A percentile compares a stretch with the other conserved stretches of the same genome.
These are phyloP conservation scores for Drosophila seguyi DNA, from an alignment of 1,140 invertebrate genomes.

Conservation along the genomic window DNA sequence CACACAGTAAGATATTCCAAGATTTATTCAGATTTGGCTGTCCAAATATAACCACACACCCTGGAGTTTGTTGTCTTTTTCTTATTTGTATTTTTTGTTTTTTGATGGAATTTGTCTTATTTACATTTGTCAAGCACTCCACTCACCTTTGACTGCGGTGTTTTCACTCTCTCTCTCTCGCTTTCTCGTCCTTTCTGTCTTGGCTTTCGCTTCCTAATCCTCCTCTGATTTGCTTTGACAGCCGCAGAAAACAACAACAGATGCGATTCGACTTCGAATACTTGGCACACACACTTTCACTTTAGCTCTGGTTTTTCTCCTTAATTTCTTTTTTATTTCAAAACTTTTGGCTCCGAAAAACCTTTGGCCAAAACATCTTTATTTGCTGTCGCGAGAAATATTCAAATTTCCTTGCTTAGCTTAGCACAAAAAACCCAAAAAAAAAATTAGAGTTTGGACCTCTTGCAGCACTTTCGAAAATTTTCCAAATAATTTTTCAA, in stretches of 20 bases:
- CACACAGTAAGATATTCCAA: constrained; percentile 1
- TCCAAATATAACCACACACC: constrained; percentile 18
- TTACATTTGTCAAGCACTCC: constrained; percentile 51
- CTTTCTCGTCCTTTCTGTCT: constrained; percentile 14
- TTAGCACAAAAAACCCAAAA: constrained; percentile 34
- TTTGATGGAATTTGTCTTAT: constrained; percentile 28
- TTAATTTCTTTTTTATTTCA: constrained; percentile 9
- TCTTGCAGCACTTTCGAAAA: constrained; percentile 26
- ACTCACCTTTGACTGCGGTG: constrained; percentile 58
- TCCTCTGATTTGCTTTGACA: constrained; percentile 42
- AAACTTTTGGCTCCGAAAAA: constrained; percentile 14
- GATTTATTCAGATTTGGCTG: constrained; percentile 1
- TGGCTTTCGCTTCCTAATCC: constrained; percentile 33
- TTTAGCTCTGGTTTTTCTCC: constrained; percentile 3
- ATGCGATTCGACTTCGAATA: constrained; percentile 24
- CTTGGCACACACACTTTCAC: constrained; percentile 33
- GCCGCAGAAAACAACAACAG: constrained; percentile 16
- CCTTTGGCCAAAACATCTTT: constrained; percentile 23
- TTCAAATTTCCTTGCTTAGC: constrained; percentile 25
- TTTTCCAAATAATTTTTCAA: constrained; percentile 22
- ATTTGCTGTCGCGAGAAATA: constrained; percentile 11
- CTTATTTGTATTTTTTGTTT: constrained; percentile 1
- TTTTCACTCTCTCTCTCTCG: constrained; percentile 33
- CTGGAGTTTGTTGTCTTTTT: neutral
- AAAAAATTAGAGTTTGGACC: constrained; percentile 4